Evolutionary conservation across 1,140 invertebrate species (phyloP), one percentile per base, ranked within the genome.

Genomic region (Drosophila ohnishii): DNA sequence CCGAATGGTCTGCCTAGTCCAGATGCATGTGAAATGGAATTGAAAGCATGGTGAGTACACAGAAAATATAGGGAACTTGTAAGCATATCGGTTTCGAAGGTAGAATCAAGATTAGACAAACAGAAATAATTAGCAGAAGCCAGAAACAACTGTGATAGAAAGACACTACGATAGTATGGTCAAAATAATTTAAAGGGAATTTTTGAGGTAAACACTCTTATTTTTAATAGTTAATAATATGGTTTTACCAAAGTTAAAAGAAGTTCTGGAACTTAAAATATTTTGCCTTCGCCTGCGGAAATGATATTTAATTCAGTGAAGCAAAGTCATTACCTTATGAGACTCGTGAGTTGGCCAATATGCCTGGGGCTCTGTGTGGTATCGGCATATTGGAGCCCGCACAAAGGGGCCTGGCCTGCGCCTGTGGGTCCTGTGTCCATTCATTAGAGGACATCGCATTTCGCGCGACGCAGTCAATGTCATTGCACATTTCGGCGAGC

Each of bases 401-500:
- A 45, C 34, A 51, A 59, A 60, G 55, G 8, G 10, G 13, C 42
- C 42, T 13, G n/a, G 34, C 56, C 62, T 57, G 39, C 50, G 13
- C 47, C 19, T 34, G 65, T 30, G 19, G 16, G 39, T 25, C 10
- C 53, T 37, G 64, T 63, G 80, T 67, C 80, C 80, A 84, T 83
- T 83, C 80, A 83, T 83, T 84, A 83, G 61, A 63, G 71, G 71
- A 50, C 65, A 57, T 78, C 80, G 40, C 60, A 83, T 82, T 83
- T 67, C 74, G 60, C 45, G 40, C 45, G n/a, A 14, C 47, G 58
- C 60, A 34, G 48, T 48, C 79, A 66, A 48, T 76, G 57, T 71
- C 70, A 45, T n/a, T 80, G 78, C 60, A 76, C 65, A 65, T 76
- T 72, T 77, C 42, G 50, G 40, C 13, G 40, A 34, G 61, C 37